These are phyloP conservation scores for Margarornis squamiger DNA, from an alignment of 2,797 vertebrate genomes.

Conservation along the genomic window DNA sequence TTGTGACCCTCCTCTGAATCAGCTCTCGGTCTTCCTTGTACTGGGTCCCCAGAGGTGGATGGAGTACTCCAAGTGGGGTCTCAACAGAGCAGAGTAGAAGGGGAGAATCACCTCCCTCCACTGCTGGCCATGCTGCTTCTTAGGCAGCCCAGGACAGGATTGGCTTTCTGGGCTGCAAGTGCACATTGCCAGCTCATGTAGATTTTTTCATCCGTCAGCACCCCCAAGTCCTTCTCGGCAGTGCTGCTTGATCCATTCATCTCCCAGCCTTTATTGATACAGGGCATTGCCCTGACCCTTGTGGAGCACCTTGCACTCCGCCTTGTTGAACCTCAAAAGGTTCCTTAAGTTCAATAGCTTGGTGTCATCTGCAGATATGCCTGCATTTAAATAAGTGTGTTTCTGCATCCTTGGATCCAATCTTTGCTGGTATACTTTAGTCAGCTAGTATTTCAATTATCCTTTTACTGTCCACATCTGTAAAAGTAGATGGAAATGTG, in stretches of 20 bases:
- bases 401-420: background rate
- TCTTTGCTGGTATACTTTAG: background rate
- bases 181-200: rapidly evolving
- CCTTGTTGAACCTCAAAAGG: background rate
- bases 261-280: background rate
- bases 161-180: background rate
- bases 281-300: background rate
- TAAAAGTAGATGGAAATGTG: background rate
- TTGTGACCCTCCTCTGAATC: background rate
- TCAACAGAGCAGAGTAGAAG: rapidly evolving
- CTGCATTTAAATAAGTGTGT: background rate
- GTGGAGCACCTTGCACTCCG: background rate
- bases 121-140: background rate
- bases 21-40: background rate
- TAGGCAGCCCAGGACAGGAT: background rate
- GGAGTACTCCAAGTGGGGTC: background rate
- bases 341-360: background rate
- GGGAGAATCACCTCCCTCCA: rapidly evolving
- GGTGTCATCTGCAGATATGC: background rate
- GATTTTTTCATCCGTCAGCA: background rate
- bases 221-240: rapidly evolving
- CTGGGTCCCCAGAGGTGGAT: background rate
- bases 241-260: background rate
- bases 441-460: background rate
- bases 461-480: background rate